Base-by-base conservation (phyloP, 1,140 invertebrate species). In the Drosophila ohnishii region DNA sequence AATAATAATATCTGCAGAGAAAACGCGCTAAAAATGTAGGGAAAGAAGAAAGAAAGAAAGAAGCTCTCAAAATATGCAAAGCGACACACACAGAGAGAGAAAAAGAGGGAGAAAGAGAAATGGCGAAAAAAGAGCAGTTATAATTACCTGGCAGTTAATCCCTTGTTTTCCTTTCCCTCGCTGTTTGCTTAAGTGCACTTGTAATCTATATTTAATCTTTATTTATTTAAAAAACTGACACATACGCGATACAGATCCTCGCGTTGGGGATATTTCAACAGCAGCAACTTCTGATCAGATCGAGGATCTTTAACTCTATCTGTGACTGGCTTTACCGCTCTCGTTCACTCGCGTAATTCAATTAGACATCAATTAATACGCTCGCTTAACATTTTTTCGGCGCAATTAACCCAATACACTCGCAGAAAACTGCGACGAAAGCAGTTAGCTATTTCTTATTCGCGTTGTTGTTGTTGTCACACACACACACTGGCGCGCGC, bases 241-340 rank as follows among this genome's bases (percentile, higher is more conserved):
- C 70, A 65, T 34, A 83, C 80, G 51, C 84, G 85, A 88, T 88
- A 88, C 77, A 67, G 77, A 88, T 89, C 80, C 85, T 88, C 84
- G 84, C 84, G 84, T 74, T 78, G 65, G 84, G 84, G 83, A 87
- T 87, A 48, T 79, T 44, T 79, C 47, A 50, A n/a, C 30, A 32
- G 37, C 22, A 44, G 25, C 47, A 32, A 9, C 22, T 28, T 47
- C 45, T 5, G 45, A 61, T 55, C 51, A 60, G 35, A 53, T 63
- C 48, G 53, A 6, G 19, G 37, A 78, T 75, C 58, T 78, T 25
- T 39, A 14, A 9, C 35, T 55, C 14, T 57, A 22, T 53, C 50
- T 22, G 3, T 28, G 25, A 22, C 48, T 14, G 9, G 28, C 47
- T 50, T 14, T 30, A n/a, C 25, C 58, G 19, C 57, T 45, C 73